Conservation (phyloP, 2,888 invertebrate genomes). For the Sinhomidia bicolor region DNA sequence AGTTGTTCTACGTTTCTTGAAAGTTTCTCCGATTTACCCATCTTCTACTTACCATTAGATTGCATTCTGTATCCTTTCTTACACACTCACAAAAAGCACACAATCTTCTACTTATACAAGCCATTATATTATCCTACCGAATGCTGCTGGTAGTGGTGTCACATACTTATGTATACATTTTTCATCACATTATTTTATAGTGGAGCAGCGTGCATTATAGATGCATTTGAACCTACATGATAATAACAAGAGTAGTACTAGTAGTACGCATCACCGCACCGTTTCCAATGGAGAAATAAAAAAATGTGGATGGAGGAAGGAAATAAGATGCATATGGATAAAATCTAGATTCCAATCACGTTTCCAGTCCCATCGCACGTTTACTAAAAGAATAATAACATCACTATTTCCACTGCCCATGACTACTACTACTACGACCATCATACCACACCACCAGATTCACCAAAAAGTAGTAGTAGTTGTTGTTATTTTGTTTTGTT, state of each 20-base stretch:
- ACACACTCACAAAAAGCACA: neutral
- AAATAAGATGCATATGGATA: constrained; percentile 16
- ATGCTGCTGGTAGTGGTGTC: neutral
- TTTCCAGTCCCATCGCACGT: constrained; percentile 54
- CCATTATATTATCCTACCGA: neutral
- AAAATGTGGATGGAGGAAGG: constrained; percentile 27
- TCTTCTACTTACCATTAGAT: constrained; percentile 26
- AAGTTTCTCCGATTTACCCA: constrained; percentile 49
- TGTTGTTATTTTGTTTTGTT: too few relatives aligned
- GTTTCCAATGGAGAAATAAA: neutral
- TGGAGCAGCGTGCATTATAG: neutral
- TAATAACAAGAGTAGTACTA: too few relatives aligned
- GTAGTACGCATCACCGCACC: neutral
- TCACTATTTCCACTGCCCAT: constrained; percentile 4
- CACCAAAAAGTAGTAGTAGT: too few relatives aligned
- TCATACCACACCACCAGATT: neutral
- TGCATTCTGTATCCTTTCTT: neutral
- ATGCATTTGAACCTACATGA: neutral
- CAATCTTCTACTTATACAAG: neutral
- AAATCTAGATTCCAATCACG: constrained; percentile 67
- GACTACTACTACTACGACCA: neutral
- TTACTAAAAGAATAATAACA: constrained; percentile 57
- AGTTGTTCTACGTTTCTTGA: neutral
- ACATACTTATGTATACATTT: constrained; percentile 5
- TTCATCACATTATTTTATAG: constrained; percentile 11